These are phyloP conservation scores for Lophius americanus DNA, from an alignment of 2,797 vertebrate genomes.

Conservation along the genomic window DNA sequence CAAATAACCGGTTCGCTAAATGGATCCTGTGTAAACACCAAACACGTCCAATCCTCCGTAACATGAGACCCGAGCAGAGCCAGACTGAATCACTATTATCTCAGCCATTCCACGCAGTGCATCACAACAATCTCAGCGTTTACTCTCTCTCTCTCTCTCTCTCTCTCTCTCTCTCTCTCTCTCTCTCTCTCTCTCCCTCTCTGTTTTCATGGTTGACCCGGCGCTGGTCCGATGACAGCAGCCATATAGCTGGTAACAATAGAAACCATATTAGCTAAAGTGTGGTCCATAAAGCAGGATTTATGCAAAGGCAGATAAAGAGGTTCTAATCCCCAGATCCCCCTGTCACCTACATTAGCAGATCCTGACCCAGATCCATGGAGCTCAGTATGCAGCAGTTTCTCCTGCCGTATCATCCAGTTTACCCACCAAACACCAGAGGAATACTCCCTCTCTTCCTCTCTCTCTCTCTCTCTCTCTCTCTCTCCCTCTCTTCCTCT, in stretches of 20 bases:
- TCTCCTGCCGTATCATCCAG: slow-evolving; percentile 48
- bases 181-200: too few relatives aligned
- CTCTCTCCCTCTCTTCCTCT: too few relatives aligned
- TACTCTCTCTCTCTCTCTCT: neutral
- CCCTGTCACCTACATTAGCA: slow-evolving; percentile 82
- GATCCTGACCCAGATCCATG: slow-evolving; percentile 82
- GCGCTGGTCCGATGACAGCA: slow-evolving; percentile 24
- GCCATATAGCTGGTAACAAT: slow-evolving; percentile 62
- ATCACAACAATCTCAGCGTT: slow-evolving; percentile 27
- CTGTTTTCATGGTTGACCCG: slow-evolving; percentile 26
- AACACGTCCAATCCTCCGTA: slow-evolving; percentile 25
- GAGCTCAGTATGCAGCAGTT: slow-evolving; percentile 55
- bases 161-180: too few relatives aligned
- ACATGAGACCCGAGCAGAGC: slow-evolving; percentile 25
- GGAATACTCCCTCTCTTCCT: slow-evolving; percentile 40
- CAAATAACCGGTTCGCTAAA: neutral
- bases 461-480: slow-evolving; percentile 41
- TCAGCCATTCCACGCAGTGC: slow-evolving; percentile 8
- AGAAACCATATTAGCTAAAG: slow-evolving; percentile 79
- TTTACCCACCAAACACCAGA: slow-evolving; percentile 39
- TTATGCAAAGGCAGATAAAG: slow-evolving; percentile 83
- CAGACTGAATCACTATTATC: slow-evolving; percentile 34
- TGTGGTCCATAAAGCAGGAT: slow-evolving; percentile 78
- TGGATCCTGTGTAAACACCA: neutral
- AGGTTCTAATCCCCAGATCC: slow-evolving; percentile 82